Percentiles rank a stretch among this genome's conserved stretches.
Evolutionary conservation across 2,113 vertebrate species (phyloP).

Genomic region (Aspidoscelis tigris): DNA sequence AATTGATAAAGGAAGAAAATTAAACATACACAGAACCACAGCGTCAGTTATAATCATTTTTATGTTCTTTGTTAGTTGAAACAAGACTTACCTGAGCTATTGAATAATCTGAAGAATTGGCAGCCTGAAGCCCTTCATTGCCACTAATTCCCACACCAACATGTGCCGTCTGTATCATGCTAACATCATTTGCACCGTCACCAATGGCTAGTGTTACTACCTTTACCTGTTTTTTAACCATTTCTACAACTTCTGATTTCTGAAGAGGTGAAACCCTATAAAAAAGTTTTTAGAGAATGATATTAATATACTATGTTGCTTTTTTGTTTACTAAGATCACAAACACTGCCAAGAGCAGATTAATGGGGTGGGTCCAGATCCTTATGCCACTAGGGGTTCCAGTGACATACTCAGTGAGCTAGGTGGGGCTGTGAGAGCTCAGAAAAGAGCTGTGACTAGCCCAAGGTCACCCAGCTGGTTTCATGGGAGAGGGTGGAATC

Average conservation of each 20-base stretch:
- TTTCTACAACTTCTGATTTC: slow-evolving; percentile 98
- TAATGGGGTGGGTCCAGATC: too few species aligned
- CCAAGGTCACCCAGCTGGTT: too few species aligned
- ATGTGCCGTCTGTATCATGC: slow-evolving; percentile 98
- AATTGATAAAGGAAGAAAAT: slow-evolving; percentile 63
- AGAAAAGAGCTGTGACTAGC: too few species aligned
- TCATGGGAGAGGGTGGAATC: too few species aligned
- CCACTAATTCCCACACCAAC: slow-evolving; percentile 97
- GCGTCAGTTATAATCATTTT: not conserved
- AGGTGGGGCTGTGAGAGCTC: too few species aligned
- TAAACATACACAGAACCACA: not conserved
- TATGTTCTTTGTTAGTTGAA: slow-evolving; percentile 6
- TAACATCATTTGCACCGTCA: slow-evolving; percentile 96
- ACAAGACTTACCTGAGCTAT: slow-evolving; percentile 88
- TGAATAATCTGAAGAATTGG: slow-evolving; percentile 99
- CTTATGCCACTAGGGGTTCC: too few species aligned
- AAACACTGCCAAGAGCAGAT: too few species aligned
- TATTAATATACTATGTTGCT: not conserved
- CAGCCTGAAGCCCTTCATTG: slow-evolving; percentile 96
- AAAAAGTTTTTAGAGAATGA: slow-evolving; percentile 50
- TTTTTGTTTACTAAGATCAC: too few species aligned
- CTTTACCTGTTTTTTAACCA: slow-evolving; percentile 98
- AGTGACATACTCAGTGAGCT: too few species aligned
- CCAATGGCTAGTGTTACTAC: slow-evolving; percentile 96
- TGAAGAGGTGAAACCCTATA: slow-evolving; percentile 96